Base-by-base conservation (phyloP, 2,113 vertebrate species). In the Enhydra lutris region DNA sequence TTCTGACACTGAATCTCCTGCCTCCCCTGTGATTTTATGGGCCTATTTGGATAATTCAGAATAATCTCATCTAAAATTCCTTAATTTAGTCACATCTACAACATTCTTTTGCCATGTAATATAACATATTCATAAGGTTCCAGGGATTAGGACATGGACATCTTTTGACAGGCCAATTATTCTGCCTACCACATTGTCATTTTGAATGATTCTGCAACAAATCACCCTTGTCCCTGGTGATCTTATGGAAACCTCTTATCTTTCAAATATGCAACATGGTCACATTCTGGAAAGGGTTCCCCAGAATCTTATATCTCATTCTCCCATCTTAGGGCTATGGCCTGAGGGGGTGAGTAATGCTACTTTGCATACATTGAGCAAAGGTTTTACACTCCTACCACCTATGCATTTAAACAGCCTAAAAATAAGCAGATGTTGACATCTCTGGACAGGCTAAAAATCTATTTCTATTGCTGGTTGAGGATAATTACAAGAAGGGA, bases 401-500 rank as follows among this genome's bases (percentile, higher is more conserved):
- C 47, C 59, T 90, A 3, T 71, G 83, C 73, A 76, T 87, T 69
- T 20, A 93, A 97, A 69, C 42, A 94, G 57, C 36, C 42, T 97
- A 74, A 96, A 96, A 96, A 91, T 81, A 90, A 87, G 57, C 80
- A 96, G 52, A 95, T 6, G 6, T 10, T 65, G 84, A 95, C 34
- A 86, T 95, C 74, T 95, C 80, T 84, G 87, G 89, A 86, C 74
- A 95, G 63, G 21, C 67, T 95, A 71, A 95, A 83, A 94, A 65
- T 96, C 67, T 39, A 74, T 87, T 96, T 94, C 67, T 80, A 86
- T 59, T 83, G 47, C 63, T 92, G 47, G 31, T 82, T 74, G 42
- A 79, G 74, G 63, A 95, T 95, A 94, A 95, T 88, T 92, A 82
- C 4, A 67, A 82, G 63, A 91, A 76, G 24, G 94, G 74, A 97